Conservation (phyloP, 2,113 vertebrate genomes). For the Damaliscus lunatus region DNA sequence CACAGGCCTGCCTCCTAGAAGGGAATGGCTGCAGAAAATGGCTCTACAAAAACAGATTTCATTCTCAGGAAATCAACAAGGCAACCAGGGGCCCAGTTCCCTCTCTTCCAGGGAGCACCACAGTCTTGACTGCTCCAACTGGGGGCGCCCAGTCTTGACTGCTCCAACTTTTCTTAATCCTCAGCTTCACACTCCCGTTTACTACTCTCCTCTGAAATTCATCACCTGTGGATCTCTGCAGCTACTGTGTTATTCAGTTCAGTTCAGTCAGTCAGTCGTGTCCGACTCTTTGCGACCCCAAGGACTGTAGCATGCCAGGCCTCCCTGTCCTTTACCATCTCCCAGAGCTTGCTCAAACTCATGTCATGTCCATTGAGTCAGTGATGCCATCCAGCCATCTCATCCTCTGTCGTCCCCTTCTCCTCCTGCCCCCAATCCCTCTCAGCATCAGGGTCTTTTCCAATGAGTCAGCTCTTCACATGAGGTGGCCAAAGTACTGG, state of each 20-base stretch:
- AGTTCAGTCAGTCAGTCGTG: rapidly evolving
- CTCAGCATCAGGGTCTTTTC: background rate
- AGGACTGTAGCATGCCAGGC: background rate
- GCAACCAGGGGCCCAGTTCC: background rate
- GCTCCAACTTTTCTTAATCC: background rate
- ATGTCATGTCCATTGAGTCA: background rate
- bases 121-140: background rate
- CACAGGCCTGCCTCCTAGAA: background rate
- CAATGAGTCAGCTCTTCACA: background rate
- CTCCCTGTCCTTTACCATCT: background rate
- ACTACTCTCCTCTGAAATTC: background rate
- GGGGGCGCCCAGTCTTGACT: background rate
- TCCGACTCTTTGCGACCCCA: rapidly evolving
- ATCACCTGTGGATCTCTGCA: background rate
- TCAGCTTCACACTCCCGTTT: background rate
- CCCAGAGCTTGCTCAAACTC: background rate
- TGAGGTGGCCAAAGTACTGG: background rate
- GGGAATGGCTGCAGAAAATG: background rate
- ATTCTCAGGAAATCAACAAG: background rate
- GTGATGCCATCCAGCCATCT: background rate
- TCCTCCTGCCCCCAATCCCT: background rate
- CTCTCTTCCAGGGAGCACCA: background rate
- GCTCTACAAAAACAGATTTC: background rate
- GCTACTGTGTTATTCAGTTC: background rate
- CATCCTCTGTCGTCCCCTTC: background rate